Percentiles rank a stretch among this genome's conserved stretches.
Evolutionary conservation across 37 sponge, comb jelly and placozoan species (phyloP).

Genomic region (Mnemiopsis leidyi): DNA sequence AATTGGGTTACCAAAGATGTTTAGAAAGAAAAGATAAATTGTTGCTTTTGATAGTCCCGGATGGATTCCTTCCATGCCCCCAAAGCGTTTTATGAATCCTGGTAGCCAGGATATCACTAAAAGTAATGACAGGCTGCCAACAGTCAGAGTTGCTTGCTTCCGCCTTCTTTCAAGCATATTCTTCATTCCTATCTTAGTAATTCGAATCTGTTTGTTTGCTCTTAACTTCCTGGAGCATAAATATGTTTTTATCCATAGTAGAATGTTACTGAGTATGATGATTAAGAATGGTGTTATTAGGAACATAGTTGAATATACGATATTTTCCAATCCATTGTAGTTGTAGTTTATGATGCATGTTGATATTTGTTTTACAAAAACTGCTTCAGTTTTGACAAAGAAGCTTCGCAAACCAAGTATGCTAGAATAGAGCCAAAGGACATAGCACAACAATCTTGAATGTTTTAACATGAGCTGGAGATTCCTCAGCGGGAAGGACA

Average conservation of each 20-base stretch:
- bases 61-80: background rate
- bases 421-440: slow-evolving; percentile 22
- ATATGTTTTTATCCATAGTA: slow-evolving; percentile 21
- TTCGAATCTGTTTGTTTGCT: slow-evolving; percentile 18
- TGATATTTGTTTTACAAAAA: slow-evolving; percentile 20
- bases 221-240: background rate
- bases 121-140: slow-evolving; percentile 29
- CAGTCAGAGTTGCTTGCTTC: slow-evolving; percentile 42
- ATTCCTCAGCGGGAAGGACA: slow-evolving; percentile 12
- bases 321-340: slow-evolving; percentile 50
- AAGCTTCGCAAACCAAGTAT: slow-evolving; percentile 23
- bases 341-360: slow-evolving; percentile 40
- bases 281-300: slow-evolving; percentile 10
- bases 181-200: slow-evolving; percentile 44
- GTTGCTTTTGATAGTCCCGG: slow-evolving; percentile 51
- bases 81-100: slow-evolving; percentile 49
- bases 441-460: background rate
- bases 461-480: background rate
- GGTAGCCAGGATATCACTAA: slow-evolving; percentile 36
- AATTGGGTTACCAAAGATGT: slow-evolving; percentile 56
- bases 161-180: background rate
- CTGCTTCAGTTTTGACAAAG: slow-evolving; percentile 36
- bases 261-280: slow-evolving; percentile 36
- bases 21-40: slow-evolving; percentile 33
- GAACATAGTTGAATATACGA: background rate